Evolutionary conservation across 2,113 vertebrate species (phyloP).

Genomic region (Tachuris rubrigastra): DNA sequence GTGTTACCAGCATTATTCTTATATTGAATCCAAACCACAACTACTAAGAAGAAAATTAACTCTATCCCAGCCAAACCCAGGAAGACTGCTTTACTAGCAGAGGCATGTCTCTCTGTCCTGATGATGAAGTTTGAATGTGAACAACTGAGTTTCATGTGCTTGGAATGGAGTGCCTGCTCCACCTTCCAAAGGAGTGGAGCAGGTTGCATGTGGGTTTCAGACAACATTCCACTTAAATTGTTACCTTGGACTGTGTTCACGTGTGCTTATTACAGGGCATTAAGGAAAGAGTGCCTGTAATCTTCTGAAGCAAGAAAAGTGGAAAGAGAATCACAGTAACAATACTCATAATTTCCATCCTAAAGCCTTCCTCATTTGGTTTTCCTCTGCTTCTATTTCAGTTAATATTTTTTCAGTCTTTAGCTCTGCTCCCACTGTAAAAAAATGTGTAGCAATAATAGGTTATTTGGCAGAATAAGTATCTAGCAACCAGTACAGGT

Average conservation of each 20-base stretch:
- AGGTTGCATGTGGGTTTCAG: background rate
- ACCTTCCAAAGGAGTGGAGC: background rate
- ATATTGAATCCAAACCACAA: background rate
- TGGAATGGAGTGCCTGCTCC: background rate
- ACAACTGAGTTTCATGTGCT: background rate
- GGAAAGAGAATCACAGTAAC: background rate
- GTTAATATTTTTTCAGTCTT: background rate
- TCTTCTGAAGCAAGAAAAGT: background rate
- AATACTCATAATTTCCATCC: background rate
- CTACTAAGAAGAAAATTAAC: background rate
- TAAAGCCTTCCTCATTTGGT: background rate
- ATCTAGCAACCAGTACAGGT: background rate
- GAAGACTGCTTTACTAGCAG: background rate
- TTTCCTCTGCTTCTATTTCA: background rate
- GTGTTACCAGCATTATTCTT: background rate
- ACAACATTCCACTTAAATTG: slow-evolving; percentile 29
- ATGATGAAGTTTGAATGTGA: background rate
- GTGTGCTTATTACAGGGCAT: background rate
- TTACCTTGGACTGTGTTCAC: background rate
- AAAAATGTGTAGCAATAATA: background rate
- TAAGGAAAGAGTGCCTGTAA: background rate
- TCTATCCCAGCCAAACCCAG: background rate
- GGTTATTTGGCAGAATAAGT: background rate
- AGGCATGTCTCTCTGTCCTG: background rate
- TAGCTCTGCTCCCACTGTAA: background rate